These are phyloP conservation scores for Passerina amoena DNA, from an alignment of 2,113 vertebrate species.

Conservation along the genomic window DNA sequence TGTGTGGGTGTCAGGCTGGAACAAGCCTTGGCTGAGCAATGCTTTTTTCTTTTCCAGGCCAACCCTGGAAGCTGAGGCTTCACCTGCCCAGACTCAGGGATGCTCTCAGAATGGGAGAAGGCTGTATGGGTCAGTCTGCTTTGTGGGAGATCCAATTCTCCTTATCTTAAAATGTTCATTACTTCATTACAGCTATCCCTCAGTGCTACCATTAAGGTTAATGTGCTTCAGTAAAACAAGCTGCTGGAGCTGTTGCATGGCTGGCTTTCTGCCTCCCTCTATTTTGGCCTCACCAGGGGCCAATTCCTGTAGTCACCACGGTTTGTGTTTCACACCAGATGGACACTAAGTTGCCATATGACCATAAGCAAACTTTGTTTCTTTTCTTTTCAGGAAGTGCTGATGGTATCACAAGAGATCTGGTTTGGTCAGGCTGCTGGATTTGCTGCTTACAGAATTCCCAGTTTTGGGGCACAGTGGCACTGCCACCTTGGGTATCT, in stretches of 20 bases:
- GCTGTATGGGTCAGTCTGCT: neutral
- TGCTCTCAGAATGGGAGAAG: neutral
- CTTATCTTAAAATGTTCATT: neutral
- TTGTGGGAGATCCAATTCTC: neutral
- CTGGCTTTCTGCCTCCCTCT: neutral
- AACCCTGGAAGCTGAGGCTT: neutral
- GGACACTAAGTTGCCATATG: neutral
- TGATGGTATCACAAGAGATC: neutral
- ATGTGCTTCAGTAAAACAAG: neutral
- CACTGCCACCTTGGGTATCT: neutral
- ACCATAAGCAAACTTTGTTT: neutral
- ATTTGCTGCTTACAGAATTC: neutral
- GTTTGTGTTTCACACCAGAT: neutral
- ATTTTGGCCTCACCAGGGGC: neutral
- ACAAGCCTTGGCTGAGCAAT: neutral
- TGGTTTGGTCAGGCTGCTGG: neutral
- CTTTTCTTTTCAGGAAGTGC: neutral
- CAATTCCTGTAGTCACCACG: neutral
- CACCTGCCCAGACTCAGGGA: neutral
- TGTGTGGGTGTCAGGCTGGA: neutral
- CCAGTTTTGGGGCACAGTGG: rapidly evolving
- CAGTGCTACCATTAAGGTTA: neutral
- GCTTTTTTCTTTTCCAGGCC: neutral
- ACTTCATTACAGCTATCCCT: neutral
- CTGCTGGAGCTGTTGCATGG: neutral